A percentile compares a stretch with the other conserved stretches of the same genome.
Evolutionary conservation across 1,140 invertebrate genomes (phyloP).

Genomic region (Trachymyrmex septentrionalis): DNA sequence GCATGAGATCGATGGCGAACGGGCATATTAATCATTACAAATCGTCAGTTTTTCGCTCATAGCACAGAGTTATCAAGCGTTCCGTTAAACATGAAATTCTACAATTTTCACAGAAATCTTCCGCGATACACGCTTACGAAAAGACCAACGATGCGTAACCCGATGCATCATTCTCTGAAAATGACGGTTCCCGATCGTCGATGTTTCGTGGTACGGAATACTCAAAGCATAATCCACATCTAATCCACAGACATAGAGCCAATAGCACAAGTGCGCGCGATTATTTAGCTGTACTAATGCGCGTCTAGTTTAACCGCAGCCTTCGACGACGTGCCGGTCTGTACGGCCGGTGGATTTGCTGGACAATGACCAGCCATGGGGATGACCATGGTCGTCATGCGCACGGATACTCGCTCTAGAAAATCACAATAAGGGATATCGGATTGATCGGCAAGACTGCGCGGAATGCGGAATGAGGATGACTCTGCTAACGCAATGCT

Average conservation of each 20-base stretch:
- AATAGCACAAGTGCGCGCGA: constrained; percentile 36
- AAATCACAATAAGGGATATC: constrained; percentile 69
- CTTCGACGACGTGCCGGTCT: constrained; percentile 67
- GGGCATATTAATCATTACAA: constrained; percentile 40
- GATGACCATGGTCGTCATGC: constrained; percentile 67
- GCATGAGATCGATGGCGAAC: constrained; percentile 14
- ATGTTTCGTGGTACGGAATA: constrained; percentile 33
- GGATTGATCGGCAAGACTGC: constrained; percentile 58
- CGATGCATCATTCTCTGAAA: background rate
- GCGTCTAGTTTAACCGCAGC: constrained; percentile 55
- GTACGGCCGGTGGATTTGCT: constrained; percentile 69
- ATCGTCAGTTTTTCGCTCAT: background rate
- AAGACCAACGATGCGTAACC: background rate
- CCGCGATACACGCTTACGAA: background rate
- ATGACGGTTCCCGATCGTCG: background rate
- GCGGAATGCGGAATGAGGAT: background rate
- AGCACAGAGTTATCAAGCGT: constrained; percentile 10
- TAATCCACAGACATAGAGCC: constrained; percentile 40
- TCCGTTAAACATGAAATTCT: constrained; percentile 5
- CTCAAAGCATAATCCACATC: constrained; percentile 33
- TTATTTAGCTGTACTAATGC: constrained; percentile 56
- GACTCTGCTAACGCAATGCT: background rate
- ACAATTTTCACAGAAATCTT: background rate
- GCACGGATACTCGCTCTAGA: constrained; percentile 65
- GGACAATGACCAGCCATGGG: constrained; percentile 70